phyloP scores from a whole-genome alignment of 2,888 invertebrate species.

The Mesorhabditis sp. region DNA sequence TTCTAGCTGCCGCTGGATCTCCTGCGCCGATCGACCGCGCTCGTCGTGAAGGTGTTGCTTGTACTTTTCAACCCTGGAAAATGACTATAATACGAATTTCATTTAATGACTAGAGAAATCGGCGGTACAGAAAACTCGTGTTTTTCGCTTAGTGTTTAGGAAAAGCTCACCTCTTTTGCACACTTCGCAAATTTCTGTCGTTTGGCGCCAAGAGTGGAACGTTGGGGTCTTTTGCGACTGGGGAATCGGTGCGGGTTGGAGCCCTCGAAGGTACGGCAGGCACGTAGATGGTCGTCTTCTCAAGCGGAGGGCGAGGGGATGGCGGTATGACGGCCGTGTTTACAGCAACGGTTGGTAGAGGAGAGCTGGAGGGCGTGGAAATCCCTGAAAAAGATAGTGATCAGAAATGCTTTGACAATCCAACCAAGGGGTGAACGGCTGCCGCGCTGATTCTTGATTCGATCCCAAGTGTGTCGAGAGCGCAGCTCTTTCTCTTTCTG shows the following conservation, averaged over 20 bases:
- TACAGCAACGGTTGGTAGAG: not conserved
- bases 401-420: not conserved
- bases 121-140: not conserved
- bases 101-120: slow-evolving; percentile 9
- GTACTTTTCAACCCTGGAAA: too few species aligned
- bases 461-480: not conserved
- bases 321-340: too few species aligned
- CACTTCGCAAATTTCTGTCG: not conserved
- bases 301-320: too few species aligned
- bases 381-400: not conserved
- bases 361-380: not conserved
- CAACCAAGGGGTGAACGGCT: too few species aligned
- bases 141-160: not conserved
- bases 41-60: slow-evolving; percentile 16
- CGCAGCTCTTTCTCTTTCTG: not conserved
- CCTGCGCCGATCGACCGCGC: slow-evolving; percentile 15
- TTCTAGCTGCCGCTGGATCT: slow-evolving; percentile 22
- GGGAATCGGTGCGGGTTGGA: not conserved
- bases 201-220: not conserved
- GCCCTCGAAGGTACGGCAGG: not conserved
- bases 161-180: not conserved
- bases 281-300: too few species aligned
- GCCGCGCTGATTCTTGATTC: not conserved
- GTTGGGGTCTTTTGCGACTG: not conserved
- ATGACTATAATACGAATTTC: not conserved